Percentiles rank a stretch among this genome's conserved stretches.
Conservation (phyloP, 2,888 invertebrate species). For the Alloplasta piceator region DNA sequence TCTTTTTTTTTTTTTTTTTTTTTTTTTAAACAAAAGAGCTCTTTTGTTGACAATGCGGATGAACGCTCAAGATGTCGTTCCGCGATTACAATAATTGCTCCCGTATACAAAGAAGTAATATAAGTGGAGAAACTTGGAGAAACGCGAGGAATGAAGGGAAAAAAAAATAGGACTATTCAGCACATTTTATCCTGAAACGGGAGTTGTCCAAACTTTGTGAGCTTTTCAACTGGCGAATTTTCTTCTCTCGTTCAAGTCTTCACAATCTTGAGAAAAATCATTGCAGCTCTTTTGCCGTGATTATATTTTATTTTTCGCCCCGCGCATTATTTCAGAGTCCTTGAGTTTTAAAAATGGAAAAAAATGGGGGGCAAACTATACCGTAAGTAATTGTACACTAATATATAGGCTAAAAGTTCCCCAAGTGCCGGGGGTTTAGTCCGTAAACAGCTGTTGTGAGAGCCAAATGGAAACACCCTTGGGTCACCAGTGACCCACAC, state of each 20-base stretch:
- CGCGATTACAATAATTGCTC: constrained; percentile 44
- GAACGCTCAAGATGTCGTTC: constrained; percentile 24
- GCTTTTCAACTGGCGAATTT: constrained; percentile 7
- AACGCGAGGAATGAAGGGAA: constrained; percentile 8
- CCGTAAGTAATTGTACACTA: too few relatives aligned
- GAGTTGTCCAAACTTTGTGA: neutral
- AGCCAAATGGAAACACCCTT: too few relatives aligned
- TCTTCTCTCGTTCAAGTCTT: neutral
- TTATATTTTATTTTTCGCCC: too few relatives aligned
- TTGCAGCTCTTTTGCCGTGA: too few relatives aligned
- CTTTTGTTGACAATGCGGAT: constrained; percentile 19
- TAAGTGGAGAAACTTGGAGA: neutral
- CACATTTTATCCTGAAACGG: neutral
- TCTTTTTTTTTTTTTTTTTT: constrained; percentile 10
- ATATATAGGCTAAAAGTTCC: too few relatives aligned
- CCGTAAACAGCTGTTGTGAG: too few relatives aligned
- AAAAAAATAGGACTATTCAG: constrained; percentile 11
- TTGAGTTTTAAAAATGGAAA: neutral
- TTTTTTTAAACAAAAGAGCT: neutral
- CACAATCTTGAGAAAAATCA: too few relatives aligned
- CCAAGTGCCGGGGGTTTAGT: too few relatives aligned
- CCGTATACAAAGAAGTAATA: neutral
- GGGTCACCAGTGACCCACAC: too few relatives aligned
- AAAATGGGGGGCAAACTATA: too few relatives aligned
- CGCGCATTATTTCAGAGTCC: too few relatives aligned